Evolutionary conservation across 35 echinoderm and acorn worm genomes (phyloP), one percentile per base, ranked within the genome.

Genomic region (Ophiothrix spiculata): DNA sequence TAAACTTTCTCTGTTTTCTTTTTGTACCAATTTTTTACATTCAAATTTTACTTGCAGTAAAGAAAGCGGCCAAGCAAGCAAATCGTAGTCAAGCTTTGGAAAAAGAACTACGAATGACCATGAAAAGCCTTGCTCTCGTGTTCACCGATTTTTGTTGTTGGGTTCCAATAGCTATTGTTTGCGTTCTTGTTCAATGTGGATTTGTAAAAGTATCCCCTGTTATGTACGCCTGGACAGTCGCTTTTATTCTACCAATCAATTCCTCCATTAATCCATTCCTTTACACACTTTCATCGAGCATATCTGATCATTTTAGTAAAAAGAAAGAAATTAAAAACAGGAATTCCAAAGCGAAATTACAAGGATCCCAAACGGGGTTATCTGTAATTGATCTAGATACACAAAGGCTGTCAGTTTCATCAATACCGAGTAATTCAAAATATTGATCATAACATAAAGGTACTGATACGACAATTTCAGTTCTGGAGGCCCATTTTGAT

Each of bases 211-310:
- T 92, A 4, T 56, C 78, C 0, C 39, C 41, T 0, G 74, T 77
- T 17, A 33, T 97, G 1, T 97, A 97, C 76, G 90, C 95, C 31
- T 93, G 91, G 95, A 90, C 84, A 0, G 95, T 88, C 0, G 81
- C 91, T n/a, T 95, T 95, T 36, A 86, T 95, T 37, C 74, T 95
- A 28, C 93, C 93, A 28, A 82, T 97, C 13, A 97, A 97, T 54
- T 97, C 95, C 1, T 89, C 95, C 1, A 17, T 97, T 33, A 97
- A 97, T 39, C 95, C 95, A 1, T 76, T 85, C 16, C 38, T 97
- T 8, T 97, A 93, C 84, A 97, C 95, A 0, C 78, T 96, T 38
- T 23, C 39, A 25, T 25, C 77, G 23, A 69, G 1, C 60, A 69
- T 69, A 4, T 12, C 6, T 69, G 60, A 69, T 69, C 60, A 28